phyloP scores from a whole-genome alignment of 2,888 invertebrate species.

The Argynnis bischoffii region DNA sequence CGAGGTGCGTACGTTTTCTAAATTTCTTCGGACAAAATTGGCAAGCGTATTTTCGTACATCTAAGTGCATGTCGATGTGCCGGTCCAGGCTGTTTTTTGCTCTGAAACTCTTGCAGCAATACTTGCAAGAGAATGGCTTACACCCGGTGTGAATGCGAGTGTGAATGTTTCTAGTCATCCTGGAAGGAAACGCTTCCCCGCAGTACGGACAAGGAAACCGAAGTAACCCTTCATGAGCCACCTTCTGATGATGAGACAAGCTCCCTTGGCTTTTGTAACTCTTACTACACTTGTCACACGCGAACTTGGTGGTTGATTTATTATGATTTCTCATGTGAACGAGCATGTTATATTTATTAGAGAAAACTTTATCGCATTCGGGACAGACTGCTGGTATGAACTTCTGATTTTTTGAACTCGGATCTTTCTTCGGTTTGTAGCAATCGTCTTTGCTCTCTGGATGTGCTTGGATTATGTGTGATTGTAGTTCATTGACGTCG shows the following conservation, averaged over 20 bases:
- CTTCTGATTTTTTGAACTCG: slow-evolving; percentile 54
- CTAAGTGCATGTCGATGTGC: slow-evolving; percentile 61
- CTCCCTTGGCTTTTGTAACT: slow-evolving; percentile 70
- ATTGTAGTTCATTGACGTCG: slow-evolving; percentile 33
- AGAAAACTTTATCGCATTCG: slow-evolving; percentile 74
- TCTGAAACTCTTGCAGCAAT: slow-evolving; percentile 65
- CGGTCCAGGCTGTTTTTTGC: slow-evolving; percentile 57
- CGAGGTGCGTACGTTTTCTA: slow-evolving; percentile 63
- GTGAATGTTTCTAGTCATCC: slow-evolving; percentile 67
- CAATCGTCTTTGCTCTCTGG: slow-evolving; percentile 8
- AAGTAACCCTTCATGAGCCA: slow-evolving; percentile 68
- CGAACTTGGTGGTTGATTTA: slow-evolving; percentile 41
- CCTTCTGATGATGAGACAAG: slow-evolving; percentile 66
- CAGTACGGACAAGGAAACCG: slow-evolving; percentile 70
- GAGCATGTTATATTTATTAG: slow-evolving; percentile 74
- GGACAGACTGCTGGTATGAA: slow-evolving; percentile 70
- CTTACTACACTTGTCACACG: slow-evolving; percentile 72
- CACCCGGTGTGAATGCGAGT: slow-evolving; percentile 67
- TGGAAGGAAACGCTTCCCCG: slow-evolving; percentile 73
- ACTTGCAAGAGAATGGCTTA: slow-evolving; percentile 69
- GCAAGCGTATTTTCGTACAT: slow-evolving; percentile 60
- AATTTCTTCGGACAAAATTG: slow-evolving; percentile 60
- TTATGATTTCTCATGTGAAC: slow-evolving; percentile 71
- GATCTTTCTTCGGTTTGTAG: slow-evolving; percentile 33
- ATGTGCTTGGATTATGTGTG: slow-evolving; percentile 34